Evolutionary conservation across 2,113 vertebrate species (phyloP), one percentile per base, ranked within the genome.

Genomic region (Psittacus erithacus): DNA sequence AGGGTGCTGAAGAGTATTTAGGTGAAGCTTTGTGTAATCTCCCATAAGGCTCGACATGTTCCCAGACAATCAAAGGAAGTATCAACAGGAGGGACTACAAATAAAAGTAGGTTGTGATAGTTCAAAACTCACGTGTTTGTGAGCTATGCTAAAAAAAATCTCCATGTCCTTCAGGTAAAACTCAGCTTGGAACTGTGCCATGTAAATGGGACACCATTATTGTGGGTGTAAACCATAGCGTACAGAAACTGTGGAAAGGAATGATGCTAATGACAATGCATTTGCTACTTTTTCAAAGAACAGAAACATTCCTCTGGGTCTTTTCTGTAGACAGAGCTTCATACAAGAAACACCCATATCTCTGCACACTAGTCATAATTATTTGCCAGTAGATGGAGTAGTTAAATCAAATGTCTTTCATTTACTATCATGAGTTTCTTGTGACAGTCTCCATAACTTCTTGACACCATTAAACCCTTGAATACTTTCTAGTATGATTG

Each of bases 351-450:
- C 33, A 82, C 57, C 10, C 9, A 0, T 31, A 57, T 77, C 78
- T 88, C 41, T 53, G 79, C 49, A 55, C 28, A 6, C 52, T 43
- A 78, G n/a, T 12, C 81, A 20, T 92, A 90, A 89, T 93, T 73
- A 80, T 90, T 96, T 97, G 90, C 95, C 97, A 97, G 97, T 92
- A 97, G 97, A 90, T 97, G 96, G 97, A 96, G 97, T 93, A 96
- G 90, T 97, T 95, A 96, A 97, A 95, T 97, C 94, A 97, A 93
- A 95, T 96, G 95, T 94, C 84, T 96, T 8, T 95, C 82, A 86
- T 55, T 83, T 89, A 13, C 43, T 38, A 9, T 71, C 0, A 0
- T 86, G 59, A 39, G 65, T 94, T 91, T 93, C 77, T 92, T 1
- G 0, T 89, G 77, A 67, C 55, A 88, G 67, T 47, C 78, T 94